These are phyloP conservation scores for Todiramphus saurophagus DNA, from an alignment of 2,113 vertebrate species.

Conservation along the genomic window DNA sequence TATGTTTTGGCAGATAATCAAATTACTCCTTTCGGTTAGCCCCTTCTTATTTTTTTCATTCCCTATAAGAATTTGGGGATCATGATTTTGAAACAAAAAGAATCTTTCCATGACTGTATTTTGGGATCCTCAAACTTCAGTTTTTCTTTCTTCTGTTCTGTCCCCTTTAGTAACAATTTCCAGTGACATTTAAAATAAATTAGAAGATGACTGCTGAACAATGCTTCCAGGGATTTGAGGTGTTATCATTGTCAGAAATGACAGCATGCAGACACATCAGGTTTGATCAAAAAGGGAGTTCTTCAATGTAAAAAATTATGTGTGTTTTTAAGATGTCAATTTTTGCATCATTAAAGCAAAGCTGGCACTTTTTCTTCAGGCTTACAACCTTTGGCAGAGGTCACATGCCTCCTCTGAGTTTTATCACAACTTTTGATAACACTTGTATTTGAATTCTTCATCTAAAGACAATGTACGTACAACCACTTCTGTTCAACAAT, in stretches of 20 bases:
- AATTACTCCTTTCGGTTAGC: neutral
- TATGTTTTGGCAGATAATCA: neutral
- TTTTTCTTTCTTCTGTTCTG: neutral
- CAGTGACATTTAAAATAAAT: neutral
- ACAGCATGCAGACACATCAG: constrained; percentile 3
- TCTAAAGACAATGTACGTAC: neutral
- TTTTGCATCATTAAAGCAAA: neutral
- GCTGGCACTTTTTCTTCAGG: neutral
- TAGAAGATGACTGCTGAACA: constrained; percentile 4
- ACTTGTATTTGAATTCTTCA: neutral
- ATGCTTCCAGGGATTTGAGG: neutral
- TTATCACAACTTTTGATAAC: neutral
- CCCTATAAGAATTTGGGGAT: neutral
- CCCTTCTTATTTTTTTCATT: neutral
- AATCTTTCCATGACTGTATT: neutral
- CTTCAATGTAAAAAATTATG: neutral
- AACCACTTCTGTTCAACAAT: neutral
- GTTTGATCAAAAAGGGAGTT: neutral
- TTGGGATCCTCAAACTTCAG: neutral
- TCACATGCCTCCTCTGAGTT: neutral
- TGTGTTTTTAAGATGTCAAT: neutral
- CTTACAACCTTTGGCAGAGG: neutral
- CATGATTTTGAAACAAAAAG: neutral
- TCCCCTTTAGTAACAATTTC: neutral
- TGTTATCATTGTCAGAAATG: constrained; percentile 34